Conservation (phyloP, 2,888 invertebrate species). For the Ophion costatus region DNA sequence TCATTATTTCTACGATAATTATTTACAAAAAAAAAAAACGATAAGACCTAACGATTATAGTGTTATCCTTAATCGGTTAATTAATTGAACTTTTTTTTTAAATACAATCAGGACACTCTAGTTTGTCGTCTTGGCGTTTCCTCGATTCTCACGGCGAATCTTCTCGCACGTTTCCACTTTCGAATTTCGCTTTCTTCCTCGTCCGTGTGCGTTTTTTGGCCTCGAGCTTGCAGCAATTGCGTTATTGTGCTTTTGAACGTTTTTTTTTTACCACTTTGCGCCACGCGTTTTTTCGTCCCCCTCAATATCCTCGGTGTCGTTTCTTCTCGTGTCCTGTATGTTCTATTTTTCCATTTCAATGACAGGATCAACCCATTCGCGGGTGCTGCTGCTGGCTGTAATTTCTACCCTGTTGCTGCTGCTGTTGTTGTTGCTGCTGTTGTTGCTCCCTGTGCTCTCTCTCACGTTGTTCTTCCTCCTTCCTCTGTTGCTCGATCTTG, state of each 20-base stretch:
- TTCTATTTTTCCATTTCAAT: not conserved
- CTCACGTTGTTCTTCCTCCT: slow-evolving; percentile 84
- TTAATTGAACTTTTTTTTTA: slow-evolving; percentile 70
- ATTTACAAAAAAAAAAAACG: slow-evolving; percentile 39
- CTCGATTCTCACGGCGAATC: not conserved
- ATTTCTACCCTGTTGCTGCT: slow-evolving; percentile 69
- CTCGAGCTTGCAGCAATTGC: slow-evolving; percentile 5
- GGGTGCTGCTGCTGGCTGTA: slow-evolving; percentile 71
- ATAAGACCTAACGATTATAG: slow-evolving; percentile 24
- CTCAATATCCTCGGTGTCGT: not conserved
- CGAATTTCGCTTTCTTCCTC: not conserved
- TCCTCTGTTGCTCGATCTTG: slow-evolving; percentile 89
- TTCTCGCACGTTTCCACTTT: slow-evolving; percentile 12
- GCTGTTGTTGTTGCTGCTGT: slow-evolving; percentile 80
- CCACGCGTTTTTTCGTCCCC: not conserved
- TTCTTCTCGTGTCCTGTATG: not conserved
- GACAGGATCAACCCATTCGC: slow-evolving; percentile 73
- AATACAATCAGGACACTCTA: slow-evolving; percentile 73
- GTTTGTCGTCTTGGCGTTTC: slow-evolving; percentile 63
- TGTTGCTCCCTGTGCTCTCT: slow-evolving; percentile 77
- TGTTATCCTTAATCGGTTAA: slow-evolving; percentile 54
- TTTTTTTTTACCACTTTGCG: not conserved
- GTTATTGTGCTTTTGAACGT: not conserved
- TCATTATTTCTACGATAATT: slow-evolving; percentile 20
- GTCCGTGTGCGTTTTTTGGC: slow-evolving; percentile 2